Evolutionary conservation across 2,797 vertebrate species (phyloP).

Genomic region (Dendrocincla tyrannina): DNA sequence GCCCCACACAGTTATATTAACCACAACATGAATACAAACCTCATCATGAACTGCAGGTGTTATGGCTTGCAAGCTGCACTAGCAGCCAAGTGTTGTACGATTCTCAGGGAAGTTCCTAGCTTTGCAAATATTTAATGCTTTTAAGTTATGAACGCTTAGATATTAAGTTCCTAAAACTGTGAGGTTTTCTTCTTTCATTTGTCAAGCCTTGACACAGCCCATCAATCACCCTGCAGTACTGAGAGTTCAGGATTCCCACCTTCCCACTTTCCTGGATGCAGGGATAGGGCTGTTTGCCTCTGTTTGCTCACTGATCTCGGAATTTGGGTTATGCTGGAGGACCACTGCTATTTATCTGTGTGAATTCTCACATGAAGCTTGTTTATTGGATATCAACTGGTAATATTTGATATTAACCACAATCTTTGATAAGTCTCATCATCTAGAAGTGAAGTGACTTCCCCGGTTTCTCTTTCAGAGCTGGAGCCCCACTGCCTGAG

Average conservation of each 20-base stretch:
- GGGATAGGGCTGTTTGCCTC: background rate
- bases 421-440: background rate
- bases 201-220: background rate
- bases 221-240: background rate
- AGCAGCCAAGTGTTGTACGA: background rate
- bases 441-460: background rate
- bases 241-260: background rate
- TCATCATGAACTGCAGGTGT: slow-evolving; percentile 4
- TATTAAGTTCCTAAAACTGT: background rate
- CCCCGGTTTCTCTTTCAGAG: background rate
- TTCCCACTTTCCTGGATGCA: background rate
- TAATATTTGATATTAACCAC: background rate
- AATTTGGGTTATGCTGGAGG: background rate
- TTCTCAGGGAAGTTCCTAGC: background rate
- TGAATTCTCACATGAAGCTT: background rate
- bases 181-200: background rate
- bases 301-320: background rate
- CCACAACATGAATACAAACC: background rate
- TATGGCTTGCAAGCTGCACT: background rate
- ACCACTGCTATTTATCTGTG: background rate
- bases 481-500: background rate
- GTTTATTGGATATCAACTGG: background rate
- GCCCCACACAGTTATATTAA: background rate
- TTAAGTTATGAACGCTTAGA: background rate
- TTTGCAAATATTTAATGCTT: background rate